Evolutionary conservation across 2,797 vertebrate species (phyloP), one percentile per base, ranked within the genome.

Genomic region (Nannoperca obscura): DNA sequence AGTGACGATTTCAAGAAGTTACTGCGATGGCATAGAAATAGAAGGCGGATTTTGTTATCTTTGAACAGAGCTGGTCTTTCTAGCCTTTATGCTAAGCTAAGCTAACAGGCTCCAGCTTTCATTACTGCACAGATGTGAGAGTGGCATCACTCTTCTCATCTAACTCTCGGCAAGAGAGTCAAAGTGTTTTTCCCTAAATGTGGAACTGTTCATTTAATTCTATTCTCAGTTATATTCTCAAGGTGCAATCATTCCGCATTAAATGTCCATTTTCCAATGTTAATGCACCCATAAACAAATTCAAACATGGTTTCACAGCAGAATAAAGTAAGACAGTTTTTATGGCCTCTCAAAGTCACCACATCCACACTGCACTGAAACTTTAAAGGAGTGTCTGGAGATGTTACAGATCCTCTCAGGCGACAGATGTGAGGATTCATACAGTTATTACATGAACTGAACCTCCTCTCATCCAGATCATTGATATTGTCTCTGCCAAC

Each of bases 381-480:
- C 22, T 36, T 64, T 15, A 60, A 67, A 58, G 36, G 27, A 44
- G n/a, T 2, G n/a, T 71, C 36, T 17, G n/a, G 24, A 38, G 14
- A 32, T 71, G 20, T n/a, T 30, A 72, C 24, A 49, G 53, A 59
- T 60, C 11, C 27, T 66, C 17, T 61, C 19, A 3, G 59, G 73
- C 73, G 75, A 79, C 88, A 84, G 71, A 58, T 86, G 75, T n/a
- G 0, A 55, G 9, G 19, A 44, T 86, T 83, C 42, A 70, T 83
- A 73, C 67, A 69, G 36, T 71, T 59, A 76, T 74, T 70, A 46
- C 47, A 65, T 7, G 32, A 58, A 59, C 44, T 49, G n/a, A 38
- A 20, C 27, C 73, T 65, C 58, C 40, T 73, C 55, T 55, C 13
- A 0, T 62, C 71, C 72, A 67, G 47, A 72, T 78, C 57, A 54